Evolutionary conservation across 2,113 vertebrate species (phyloP), one percentile per base, ranked within the genome.

Genomic region (Hystrix brachyura): DNA sequence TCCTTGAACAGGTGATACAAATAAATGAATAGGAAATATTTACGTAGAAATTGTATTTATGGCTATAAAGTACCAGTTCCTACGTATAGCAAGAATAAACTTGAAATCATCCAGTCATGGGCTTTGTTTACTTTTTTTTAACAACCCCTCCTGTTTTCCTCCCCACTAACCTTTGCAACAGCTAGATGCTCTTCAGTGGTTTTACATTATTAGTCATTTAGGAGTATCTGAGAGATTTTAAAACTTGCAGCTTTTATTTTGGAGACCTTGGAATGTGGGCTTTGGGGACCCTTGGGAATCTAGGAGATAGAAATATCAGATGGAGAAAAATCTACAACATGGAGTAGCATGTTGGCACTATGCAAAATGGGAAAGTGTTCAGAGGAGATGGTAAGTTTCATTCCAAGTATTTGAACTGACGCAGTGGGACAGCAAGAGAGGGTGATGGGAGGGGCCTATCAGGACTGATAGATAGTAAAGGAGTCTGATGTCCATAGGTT

Each of bases 171-270:
- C 19, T 83, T 65, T 29, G 32, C 46, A 82, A 55, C 1, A 92
- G 60, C 32, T 62, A 62, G 1, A 32, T 2, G 9, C 21, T 71
- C 60, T 74, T 71, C 19, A 17, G 17, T 2, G 11, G 18, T 69
- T 88, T 46, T 65, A 23, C 4, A 9, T 90, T 62, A 38, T 79
- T 71, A 46, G 32, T 13, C 34, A 51, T 94, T 53, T 23, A 32
- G 79, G 23, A 83, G 38, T 78, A 62, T 67, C 65, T 81, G 59
- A 53, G 27, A 46, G 27, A 64, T 91, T 76, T 90, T 48, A 93
- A 67, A 21, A 76, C 79, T 93, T 87, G 32, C 59, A n/a, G n/a
- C 19, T 72, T 85, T 91, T 93, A 27, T 80, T 88, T 87, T 53
- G 19, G 74, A 90, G 57, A 17, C 13, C 15, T 15, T 51, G 29